Conservation (phyloP, 2,888 invertebrate species). For the Catocala nupta region DNA sequence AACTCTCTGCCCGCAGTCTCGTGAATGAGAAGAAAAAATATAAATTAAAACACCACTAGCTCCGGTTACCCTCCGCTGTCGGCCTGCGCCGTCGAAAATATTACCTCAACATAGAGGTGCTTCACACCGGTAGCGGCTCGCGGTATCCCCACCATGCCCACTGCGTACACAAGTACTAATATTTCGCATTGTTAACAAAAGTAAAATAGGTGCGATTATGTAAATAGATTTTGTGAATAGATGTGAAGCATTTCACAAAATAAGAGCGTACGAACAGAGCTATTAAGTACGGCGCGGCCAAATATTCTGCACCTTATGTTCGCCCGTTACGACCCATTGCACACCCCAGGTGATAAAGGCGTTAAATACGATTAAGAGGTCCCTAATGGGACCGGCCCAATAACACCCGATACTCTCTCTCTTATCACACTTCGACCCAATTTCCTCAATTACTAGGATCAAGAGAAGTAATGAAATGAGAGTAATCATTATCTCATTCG, state of each 20-base stretch:
- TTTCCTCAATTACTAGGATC: slow-evolving; percentile 86
- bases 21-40: slow-evolving; percentile 68
- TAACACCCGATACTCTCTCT: slow-evolving; percentile 75
- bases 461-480: slow-evolving; percentile 85
- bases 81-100: slow-evolving; percentile 45
- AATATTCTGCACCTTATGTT: slow-evolving; percentile 62
- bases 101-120: slow-evolving; percentile 44
- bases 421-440: slow-evolving; percentile 83
- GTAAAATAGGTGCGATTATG: slow-evolving; percentile 53
- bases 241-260: slow-evolving; percentile 47
- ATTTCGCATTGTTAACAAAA: slow-evolving; percentile 51
- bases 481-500: slow-evolving; percentile 85
- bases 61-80: slow-evolving; percentile 53
- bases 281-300: slow-evolving; percentile 53
- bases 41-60: slow-evolving; percentile 70
- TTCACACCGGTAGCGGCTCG: slow-evolving; percentile 12
- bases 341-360: slow-evolving; percentile 83
- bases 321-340: slow-evolving; percentile 72
- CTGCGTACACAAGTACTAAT: slow-evolving; percentile 37
- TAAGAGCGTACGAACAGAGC: slow-evolving; percentile 50
- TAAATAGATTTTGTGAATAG: slow-evolving; percentile 54
- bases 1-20: slow-evolving; percentile 64
- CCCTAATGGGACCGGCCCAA: slow-evolving; percentile 76
- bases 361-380: slow-evolving; percentile 83
- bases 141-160: slow-evolving; percentile 23